Conservation (phyloP, 2,113 vertebrate genomes). For the Platycercus adscitus region DNA sequence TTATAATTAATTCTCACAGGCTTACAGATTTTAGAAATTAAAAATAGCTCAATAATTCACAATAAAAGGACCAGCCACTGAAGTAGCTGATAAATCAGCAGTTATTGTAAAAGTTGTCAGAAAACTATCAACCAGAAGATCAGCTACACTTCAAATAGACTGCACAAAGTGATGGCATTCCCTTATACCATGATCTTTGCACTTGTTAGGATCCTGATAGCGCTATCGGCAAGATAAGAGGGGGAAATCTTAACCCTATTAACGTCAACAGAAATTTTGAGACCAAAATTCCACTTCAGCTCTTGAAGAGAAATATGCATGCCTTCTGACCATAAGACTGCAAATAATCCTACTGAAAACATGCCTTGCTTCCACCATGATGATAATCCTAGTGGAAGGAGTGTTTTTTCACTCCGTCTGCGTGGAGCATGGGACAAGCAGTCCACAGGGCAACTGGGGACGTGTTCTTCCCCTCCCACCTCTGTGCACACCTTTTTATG, state of each 20-base stretch:
- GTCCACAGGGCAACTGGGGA: background rate
- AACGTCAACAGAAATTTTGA: background rate
- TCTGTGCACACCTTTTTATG: no score
- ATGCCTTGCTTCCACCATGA: no score
- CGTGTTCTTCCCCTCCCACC: background rate
- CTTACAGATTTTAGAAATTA: slow-evolving; percentile 51
- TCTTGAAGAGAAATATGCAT: background rate
- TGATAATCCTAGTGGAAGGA: no score
- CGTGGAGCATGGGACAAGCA: background rate
- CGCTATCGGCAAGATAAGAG: background rate
- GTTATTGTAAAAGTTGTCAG: background rate
- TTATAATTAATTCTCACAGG: background rate
- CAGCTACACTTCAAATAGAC: rapidly evolving
- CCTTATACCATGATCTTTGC: background rate
- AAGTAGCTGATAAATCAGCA: slow-evolving; percentile 4
- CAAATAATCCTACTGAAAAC: no score
- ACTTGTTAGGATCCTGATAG: background rate
- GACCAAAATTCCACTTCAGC: background rate
- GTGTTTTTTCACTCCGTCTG: background rate
- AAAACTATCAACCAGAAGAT: background rate
- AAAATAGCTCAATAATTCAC: slow-evolving; percentile 46
- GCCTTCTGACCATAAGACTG: background rate
- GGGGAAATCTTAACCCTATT: background rate
- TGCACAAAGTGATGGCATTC: background rate
- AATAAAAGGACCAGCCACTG: background rate